Percentiles rank a stretch among this genome's conserved stretches.
phyloP scores from a whole-genome alignment of 2,797 vertebrate species.

The Strix occidentalis region DNA sequence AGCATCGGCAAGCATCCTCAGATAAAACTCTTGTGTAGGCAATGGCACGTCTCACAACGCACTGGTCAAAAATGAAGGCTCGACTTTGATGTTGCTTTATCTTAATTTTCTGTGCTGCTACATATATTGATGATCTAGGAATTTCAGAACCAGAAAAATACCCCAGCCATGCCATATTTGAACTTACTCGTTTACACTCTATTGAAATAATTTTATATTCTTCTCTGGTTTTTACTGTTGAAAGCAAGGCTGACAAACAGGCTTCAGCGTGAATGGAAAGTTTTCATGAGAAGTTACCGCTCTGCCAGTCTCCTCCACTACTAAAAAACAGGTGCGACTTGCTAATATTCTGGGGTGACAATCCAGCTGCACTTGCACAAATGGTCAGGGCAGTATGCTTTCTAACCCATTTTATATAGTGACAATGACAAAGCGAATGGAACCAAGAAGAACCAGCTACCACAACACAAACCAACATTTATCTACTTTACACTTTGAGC shows the following conservation, averaged over 20 bases:
- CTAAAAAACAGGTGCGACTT: background rate
- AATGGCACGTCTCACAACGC: fast-evolving
- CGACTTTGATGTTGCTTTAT: background rate
- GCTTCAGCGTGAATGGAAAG: background rate
- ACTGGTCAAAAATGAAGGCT: background rate
- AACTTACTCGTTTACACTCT: background rate
- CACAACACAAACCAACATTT: background rate
- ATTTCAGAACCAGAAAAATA: background rate
- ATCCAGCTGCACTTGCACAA: background rate
- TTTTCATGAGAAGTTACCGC: background rate
- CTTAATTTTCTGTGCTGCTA: background rate
- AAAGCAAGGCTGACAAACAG: background rate
- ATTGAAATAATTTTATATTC: background rate
- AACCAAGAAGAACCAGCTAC: background rate
- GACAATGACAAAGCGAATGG: background rate
- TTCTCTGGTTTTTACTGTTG: background rate
- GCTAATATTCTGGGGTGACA: background rate
- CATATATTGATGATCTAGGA: background rate
- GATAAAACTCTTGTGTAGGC: background rate
- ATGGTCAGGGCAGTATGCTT: background rate
- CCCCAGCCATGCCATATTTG: background rate
- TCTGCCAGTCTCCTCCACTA: background rate
- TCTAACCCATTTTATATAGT: background rate
- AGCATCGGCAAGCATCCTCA: background rate
- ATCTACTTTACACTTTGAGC: background rate